Evolutionary conservation across 2,888 invertebrate species (phyloP).

Genomic region (Hirtodrosophila alboralis): DNA sequence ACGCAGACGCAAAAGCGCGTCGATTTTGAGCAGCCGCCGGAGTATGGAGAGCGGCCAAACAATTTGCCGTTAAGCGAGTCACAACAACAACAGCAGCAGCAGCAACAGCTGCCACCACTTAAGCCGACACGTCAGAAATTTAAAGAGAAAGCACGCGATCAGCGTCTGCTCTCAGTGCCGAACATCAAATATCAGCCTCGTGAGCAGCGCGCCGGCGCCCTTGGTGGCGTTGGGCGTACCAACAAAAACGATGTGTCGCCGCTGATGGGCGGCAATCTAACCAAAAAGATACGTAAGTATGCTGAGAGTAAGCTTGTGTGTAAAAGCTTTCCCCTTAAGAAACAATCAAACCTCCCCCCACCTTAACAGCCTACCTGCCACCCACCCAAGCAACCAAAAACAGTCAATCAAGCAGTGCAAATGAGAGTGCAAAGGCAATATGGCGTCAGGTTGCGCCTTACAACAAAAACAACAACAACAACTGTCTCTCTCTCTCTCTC

Average conservation of each 20-base stretch:
- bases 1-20: slow-evolving; percentile 66
- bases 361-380: not conserved
- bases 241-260: slow-evolving; percentile 83
- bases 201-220: slow-evolving; percentile 75
- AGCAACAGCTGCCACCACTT: slow-evolving; percentile 84
- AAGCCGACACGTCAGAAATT: slow-evolving; percentile 86
- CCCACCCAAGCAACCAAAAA: not conserved
- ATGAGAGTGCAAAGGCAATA: slow-evolving; percentile 16
- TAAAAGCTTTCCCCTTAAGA: slow-evolving; percentile 2
- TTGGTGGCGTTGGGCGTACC: slow-evolving; percentile 60
- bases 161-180: slow-evolving; percentile 90
- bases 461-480: no score
- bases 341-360: no score
- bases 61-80: slow-evolving; percentile 84
- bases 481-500: no score
- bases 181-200: slow-evolving; percentile 88
- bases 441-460: no score
- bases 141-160: slow-evolving; percentile 86
- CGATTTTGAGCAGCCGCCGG: slow-evolving; percentile 82
- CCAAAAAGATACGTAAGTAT: slow-evolving; percentile 96
- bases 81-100: slow-evolving; percentile 28
- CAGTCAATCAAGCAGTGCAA: not conserved
- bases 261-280: slow-evolving; percentile 90
- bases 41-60: slow-evolving; percentile 86
- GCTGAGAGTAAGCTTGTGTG: slow-evolving; percentile 16